phyloP scores from a whole-genome alignment of 2,888 invertebrate species.

The Rotaria macrura region DNA sequence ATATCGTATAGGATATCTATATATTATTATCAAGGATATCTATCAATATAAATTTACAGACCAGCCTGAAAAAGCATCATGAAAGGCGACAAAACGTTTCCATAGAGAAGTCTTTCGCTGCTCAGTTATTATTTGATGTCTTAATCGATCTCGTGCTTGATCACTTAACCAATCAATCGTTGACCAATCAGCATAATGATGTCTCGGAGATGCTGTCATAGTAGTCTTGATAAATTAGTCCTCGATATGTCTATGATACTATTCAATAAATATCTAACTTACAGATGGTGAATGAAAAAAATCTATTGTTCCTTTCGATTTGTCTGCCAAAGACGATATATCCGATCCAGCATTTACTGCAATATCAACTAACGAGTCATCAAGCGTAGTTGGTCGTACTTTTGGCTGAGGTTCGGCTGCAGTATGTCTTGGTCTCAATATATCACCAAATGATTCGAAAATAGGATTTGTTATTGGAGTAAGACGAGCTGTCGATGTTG shows the following conservation, averaged over 20 bases:
- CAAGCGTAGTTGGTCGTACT: neutral
- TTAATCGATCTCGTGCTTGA: constrained; percentile 91
- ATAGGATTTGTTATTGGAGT: neutral
- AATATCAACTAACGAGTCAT: neutral
- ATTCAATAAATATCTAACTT: neutral
- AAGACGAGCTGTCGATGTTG: neutral
- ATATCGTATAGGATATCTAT: constrained; percentile 78
- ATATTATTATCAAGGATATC: constrained; percentile 83
- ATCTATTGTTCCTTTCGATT: constrained; percentile 13
- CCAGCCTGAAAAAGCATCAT: constrained; percentile 98
- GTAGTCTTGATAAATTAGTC: neutral
- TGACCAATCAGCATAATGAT: constrained; percentile 85
- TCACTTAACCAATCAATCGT: constrained; percentile 99
- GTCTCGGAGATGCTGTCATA: neutral
- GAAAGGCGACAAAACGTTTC: constrained; percentile 81
- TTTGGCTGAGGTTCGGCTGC: neutral
- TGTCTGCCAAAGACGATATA: neutral
- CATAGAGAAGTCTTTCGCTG: constrained; percentile 65
- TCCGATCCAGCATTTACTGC: neutral
- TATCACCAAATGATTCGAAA: neutral
- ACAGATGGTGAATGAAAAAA: constrained; percentile 19
- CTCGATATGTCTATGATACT: too few species aligned
- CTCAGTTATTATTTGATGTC: constrained; percentile 75
- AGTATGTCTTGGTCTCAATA: neutral
- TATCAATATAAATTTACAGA: constrained; percentile 70